These are phyloP conservation scores for Mionectes macconnelli DNA, from an alignment of 2,113 vertebrate genomes.

Conservation along the genomic window DNA sequence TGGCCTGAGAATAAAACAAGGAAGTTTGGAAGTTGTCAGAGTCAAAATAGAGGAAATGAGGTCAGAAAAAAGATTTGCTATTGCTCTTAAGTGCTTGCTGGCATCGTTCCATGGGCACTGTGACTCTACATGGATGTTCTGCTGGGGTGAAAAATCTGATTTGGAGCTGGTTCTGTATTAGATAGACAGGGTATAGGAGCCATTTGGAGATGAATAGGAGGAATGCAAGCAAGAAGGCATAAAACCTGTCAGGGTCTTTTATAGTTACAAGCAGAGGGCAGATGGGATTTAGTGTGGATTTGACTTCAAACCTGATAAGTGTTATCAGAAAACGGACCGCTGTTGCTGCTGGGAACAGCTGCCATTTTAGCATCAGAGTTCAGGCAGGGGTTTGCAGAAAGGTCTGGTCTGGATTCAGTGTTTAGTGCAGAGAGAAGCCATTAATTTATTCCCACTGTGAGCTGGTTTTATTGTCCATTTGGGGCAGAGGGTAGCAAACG, in stretches of 20 bases:
- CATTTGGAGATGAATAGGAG: slow-evolving; percentile 47
- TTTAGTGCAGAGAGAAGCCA: not conserved
- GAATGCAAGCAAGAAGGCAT: slow-evolving; percentile 32
- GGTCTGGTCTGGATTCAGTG: not conserved
- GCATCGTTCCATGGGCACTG: not conserved
- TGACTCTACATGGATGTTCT: not conserved
- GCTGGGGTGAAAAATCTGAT: slow-evolving; percentile 32
- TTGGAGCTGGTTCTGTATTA: slow-evolving; percentile 24
- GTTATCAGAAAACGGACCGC: slow-evolving; percentile 10
- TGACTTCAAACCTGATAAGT: slow-evolving; percentile 2
- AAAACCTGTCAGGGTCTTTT: slow-evolving; percentile 39
- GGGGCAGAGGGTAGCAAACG: not conserved
- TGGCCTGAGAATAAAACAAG: not conserved
- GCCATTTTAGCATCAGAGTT: not conserved
- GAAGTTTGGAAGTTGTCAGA: not conserved
- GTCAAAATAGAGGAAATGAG: slow-evolving; percentile 50
- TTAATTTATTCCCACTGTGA: not conserved
- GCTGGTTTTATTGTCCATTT: not conserved
- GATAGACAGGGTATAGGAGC: not conserved
- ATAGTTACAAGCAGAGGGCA: slow-evolving; percentile 27
- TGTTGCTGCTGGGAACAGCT: not conserved
- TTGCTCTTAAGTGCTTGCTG: slow-evolving; percentile 43
- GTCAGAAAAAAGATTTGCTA: slow-evolving; percentile 20
- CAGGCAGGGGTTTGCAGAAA: not conserved
- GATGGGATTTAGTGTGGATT: slow-evolving; percentile 19